Evolutionary conservation across 2,888 invertebrate genomes (phyloP), one percentile per base, ranked within the genome.

Genomic region (Belgica antarctica): DNA sequence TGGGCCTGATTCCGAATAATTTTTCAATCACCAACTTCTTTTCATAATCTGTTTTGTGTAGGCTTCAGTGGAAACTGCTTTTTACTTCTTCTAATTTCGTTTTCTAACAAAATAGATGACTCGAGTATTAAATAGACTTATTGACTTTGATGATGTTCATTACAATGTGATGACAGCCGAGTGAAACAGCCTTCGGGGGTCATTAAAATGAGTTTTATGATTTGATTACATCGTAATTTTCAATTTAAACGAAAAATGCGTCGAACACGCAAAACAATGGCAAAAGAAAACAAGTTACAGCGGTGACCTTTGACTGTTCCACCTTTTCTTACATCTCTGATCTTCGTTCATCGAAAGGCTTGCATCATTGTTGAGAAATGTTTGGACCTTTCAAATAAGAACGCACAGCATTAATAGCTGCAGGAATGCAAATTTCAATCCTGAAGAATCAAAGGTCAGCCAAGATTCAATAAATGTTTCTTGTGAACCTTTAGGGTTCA

Each of bases 121-220:
- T 68, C n/a, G 68, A 10, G 68, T 57, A 68, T 68, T 68, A 68
- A 68, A 68, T 17, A 68, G 68, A 68, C n/a, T 68, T 68, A 68
- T 68, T 68, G 68, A 68, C 68, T 57, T 68, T 68, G 68, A 68
- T 57, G 68, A 68, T 57, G 27, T 68, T 57, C 57, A 47, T 52
- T 57, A 68, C 57, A 68, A 57, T 66, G 57, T 57, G 68, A 68
- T 57, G 68, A 68, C 68, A 68, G 47, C 31, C 68, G 19, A 12
- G 3, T 12, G 62, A 28, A 22, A n/a, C 19, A 19, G 62, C 62
- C 34, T 34, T 31, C 34, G 34, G 25, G 15, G 62, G 62, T 62
- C 62, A 34, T 15, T 31, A 25, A 28, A 62, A 7, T 28, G 57
- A 7, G 57, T 52, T 59, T 25, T 24, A 17, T 19, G 17, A 62